Evolutionary conservation across 2,797 vertebrate genomes (phyloP).

Genomic region (Paramormyrops hopkinsi): DNA sequence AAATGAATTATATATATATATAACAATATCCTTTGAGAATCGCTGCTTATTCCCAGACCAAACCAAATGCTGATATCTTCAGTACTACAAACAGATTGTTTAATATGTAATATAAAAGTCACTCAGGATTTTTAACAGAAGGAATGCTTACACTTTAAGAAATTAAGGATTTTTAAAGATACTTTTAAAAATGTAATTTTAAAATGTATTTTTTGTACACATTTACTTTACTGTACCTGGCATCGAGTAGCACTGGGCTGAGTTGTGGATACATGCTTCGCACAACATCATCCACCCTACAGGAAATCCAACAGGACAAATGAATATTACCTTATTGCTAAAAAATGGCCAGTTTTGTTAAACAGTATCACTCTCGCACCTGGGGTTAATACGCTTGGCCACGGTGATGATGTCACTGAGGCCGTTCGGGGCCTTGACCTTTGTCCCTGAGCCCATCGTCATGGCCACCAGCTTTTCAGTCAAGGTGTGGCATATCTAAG

Average conservation of each 20-base stretch:
- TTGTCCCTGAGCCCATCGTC: constrained; percentile 92
- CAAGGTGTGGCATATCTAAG: constrained; percentile 89
- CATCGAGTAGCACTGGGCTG: constrained; percentile 91
- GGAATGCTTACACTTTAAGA: background rate
- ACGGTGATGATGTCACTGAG: constrained; percentile 90
- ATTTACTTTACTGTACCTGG: constrained; percentile 63
- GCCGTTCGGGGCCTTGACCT: constrained; percentile 85
- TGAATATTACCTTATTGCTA: background rate
- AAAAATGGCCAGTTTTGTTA: background rate
- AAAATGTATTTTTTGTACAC: background rate
- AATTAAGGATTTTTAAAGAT: background rate
- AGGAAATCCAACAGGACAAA: background rate
- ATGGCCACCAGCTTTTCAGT: constrained; percentile 92
- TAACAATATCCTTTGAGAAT: background rate
- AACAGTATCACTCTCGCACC: constrained; percentile 54
- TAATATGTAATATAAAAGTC: background rate
- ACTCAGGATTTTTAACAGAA: background rate
- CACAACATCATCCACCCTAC: constrained; percentile 91
- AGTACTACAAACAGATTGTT: background rate
- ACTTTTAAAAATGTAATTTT: background rate
- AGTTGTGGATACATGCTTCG: constrained; percentile 92
- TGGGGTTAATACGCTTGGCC: constrained; percentile 91
- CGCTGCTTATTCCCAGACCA: background rate
- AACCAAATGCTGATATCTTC: background rate
- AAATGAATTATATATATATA: too few relatives aligned